phyloP scores from a whole-genome alignment of 2,888 invertebrate species.

The Dendrolimus houi region DNA sequence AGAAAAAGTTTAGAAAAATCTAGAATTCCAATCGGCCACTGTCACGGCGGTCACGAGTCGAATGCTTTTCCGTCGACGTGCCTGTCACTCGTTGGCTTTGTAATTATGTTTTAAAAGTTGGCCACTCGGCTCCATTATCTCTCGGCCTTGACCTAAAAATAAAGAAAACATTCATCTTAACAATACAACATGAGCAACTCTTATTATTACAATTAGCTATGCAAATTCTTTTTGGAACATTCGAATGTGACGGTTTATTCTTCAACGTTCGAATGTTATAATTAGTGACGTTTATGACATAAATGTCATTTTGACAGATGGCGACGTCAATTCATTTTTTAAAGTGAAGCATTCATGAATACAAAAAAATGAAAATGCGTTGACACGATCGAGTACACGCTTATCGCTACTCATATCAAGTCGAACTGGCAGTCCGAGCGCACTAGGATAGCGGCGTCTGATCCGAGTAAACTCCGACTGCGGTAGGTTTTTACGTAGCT shows the following conservation, averaged over 20 bases:
- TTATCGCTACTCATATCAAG: no score
- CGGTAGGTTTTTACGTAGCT: no score
- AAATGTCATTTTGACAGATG: slow-evolving; percentile 9
- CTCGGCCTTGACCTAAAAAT: slow-evolving; percentile 64
- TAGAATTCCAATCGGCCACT: not conserved
- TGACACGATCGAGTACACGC: no score
- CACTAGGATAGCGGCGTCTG: no score
- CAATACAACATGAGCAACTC: slow-evolving; percentile 41
- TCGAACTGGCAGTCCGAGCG: no score
- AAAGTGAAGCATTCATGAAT: not conserved
- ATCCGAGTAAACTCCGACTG: no score
- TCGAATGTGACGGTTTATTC: not conserved
- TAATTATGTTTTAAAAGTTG: slow-evolving; percentile 12
- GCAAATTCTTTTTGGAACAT: not conserved
- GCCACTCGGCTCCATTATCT: slow-evolving; percentile 24
- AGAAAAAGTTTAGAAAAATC: not conserved
- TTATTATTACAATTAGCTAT: not conserved
- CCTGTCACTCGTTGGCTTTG: slow-evolving; percentile 8
- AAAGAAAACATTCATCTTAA: slow-evolving; percentile 51
- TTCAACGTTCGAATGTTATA: not conserved
- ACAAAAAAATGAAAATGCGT: no score
- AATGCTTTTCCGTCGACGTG: slow-evolving; percentile 8
- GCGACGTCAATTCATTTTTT: slow-evolving; percentile 14
- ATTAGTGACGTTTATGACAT: slow-evolving; percentile 10
- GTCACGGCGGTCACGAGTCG: slow-evolving; percentile 13